Percentiles rank a stretch among this genome's conserved stretches.
These are phyloP conservation scores for Vidua macroura DNA, from an alignment of 2,113 vertebrate genomes.

Conservation along the genomic window DNA sequence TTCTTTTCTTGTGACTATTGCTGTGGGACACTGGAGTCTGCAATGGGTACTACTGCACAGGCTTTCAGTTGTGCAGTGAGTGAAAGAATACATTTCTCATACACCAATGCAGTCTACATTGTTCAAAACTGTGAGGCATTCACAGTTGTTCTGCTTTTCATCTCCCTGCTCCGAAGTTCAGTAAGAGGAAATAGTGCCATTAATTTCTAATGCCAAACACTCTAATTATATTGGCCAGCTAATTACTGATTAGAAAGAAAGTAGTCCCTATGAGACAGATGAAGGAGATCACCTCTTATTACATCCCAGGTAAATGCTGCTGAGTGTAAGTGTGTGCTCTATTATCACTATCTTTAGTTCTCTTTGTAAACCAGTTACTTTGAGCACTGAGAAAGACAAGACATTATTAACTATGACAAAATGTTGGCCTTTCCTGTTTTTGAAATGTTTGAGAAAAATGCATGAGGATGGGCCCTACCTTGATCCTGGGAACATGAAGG, in stretches of 20 bases:
- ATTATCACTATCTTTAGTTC: neutral
- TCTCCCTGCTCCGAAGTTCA: neutral
- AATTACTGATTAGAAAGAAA: neutral
- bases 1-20: neutral
- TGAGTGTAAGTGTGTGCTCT: neutral
- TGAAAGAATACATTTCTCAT: neutral
- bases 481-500: neutral
- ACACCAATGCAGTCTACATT: neutral
- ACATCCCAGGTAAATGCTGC: neutral
- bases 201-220: neutral
- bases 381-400: neutral
- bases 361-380: neutral
- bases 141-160: neutral
- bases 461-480: neutral
- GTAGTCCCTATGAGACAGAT: neutral
- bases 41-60: neutral
- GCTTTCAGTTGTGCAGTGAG: neutral
- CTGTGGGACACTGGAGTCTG: neutral
- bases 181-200: neutral
- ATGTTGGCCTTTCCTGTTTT: neutral
- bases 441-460: neutral
- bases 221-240: neutral
- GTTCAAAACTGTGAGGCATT: neutral
- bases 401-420: neutral
- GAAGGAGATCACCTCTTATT: neutral